Evolutionary conservation across 2,888 invertebrate species (phyloP).

Genomic region (Hirtodrosophila alboralis): DNA sequence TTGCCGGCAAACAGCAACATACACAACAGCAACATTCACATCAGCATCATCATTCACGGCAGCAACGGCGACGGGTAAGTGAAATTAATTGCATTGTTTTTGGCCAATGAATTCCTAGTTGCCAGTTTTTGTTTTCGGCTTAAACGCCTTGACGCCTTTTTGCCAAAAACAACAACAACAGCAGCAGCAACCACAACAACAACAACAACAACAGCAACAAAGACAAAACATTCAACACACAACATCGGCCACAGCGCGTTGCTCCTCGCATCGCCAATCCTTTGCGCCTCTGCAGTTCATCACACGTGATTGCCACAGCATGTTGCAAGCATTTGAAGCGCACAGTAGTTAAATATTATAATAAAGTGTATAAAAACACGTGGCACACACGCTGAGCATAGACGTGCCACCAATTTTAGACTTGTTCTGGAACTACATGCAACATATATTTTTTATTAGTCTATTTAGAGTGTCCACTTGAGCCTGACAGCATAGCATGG

Average conservation of each 20-base stretch:
- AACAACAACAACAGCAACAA: conserved; percentile 40
- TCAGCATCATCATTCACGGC: conserved; percentile 61
- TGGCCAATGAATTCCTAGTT: conserved; percentile 80
- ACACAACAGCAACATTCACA: conserved; percentile 44
- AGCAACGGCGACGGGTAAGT: conserved; percentile 77
- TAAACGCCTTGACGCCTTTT: conserved; percentile 78
- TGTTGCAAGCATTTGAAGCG: conserved; percentile 48
- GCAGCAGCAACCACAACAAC: conserved; percentile 39
- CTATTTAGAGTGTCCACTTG: too few species aligned
- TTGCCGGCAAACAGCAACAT: conserved; percentile 27
- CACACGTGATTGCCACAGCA: conserved; percentile 61
- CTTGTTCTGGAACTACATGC: too few species aligned
- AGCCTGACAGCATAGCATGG: too few species aligned
- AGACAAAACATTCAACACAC: conserved; percentile 40
- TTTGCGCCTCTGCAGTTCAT: conserved; percentile 52
- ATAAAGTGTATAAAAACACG: too few species aligned
- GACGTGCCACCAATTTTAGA: too few species aligned
- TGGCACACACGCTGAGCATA: too few species aligned
- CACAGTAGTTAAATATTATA: conserved; percentile 27
- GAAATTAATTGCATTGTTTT: conserved; percentile 83
- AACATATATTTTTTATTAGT: too few species aligned
- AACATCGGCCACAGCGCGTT: conserved; percentile 47
- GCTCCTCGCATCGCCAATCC: conserved; percentile 18
- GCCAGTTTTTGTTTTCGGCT: conserved; percentile 74
- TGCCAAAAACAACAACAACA: conserved; percentile 40